Percentiles rank a stretch among this genome's conserved stretches.
Evolutionary conservation across 1,140 invertebrate genomes (phyloP).

Genomic region (Polypedilum pembai): DNA sequence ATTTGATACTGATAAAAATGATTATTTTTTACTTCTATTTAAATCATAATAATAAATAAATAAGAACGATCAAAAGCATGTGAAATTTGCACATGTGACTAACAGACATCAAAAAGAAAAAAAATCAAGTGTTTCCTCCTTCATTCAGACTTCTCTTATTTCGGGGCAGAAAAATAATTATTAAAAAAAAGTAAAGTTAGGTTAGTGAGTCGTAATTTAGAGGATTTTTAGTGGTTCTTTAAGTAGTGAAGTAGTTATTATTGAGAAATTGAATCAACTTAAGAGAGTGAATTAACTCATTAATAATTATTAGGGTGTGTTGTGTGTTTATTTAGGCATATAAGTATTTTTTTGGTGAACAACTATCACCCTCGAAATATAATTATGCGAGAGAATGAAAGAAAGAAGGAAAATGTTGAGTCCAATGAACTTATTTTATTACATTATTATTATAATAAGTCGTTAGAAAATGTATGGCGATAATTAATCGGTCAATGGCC

Average conservation of each 20-base stretch:
- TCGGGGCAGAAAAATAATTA: too few relatives aligned
- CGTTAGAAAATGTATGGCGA: not conserved
- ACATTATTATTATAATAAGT: not conserved
- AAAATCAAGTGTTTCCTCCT: too few relatives aligned
- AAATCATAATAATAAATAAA: not conserved
- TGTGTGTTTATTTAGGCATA: not conserved
- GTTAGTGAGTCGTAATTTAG: not conserved
- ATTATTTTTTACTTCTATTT: conserved; percentile 10
- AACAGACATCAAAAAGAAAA: too few relatives aligned
- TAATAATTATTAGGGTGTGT: conserved; percentile 18
- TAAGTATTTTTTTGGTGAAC: not conserved
- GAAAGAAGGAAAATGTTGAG: not conserved
- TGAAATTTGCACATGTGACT: too few relatives aligned
- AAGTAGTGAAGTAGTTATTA: conserved; percentile 13
- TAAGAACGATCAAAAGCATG: too few relatives aligned
- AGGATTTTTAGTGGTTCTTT: conserved; percentile 10
- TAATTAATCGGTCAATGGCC: conserved; percentile 11
- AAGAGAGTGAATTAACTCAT: not conserved
- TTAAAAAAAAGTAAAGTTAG: too few relatives aligned
- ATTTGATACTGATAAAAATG: conserved; percentile 13
- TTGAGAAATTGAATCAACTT: not conserved
- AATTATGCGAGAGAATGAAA: too few relatives aligned
- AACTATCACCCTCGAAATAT: too few relatives aligned
- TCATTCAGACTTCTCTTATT: too few relatives aligned
- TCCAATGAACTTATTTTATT: conserved; percentile 7